These are phyloP conservation scores for Spodoptera frugiperda DNA, from an alignment of 1,140 invertebrate species.

Conservation along the genomic window DNA sequence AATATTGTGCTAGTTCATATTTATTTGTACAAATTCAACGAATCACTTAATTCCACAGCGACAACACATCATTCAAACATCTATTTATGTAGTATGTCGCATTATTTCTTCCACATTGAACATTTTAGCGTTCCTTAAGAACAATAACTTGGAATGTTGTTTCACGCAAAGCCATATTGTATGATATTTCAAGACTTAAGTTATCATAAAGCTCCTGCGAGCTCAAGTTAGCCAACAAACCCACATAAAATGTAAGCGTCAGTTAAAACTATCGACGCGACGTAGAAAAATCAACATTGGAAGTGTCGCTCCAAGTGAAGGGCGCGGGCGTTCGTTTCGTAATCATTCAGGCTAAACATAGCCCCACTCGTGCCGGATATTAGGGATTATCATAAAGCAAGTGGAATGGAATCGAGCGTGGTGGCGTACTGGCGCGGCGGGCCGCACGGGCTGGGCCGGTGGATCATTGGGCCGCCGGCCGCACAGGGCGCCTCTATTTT, in stretches of 20 bases:
- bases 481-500: conserved; percentile 82
- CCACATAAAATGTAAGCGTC: conserved; percentile 37
- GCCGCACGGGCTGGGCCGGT: background rate
- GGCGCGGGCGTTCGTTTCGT: conserved; percentile 47
- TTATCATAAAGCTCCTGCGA: background rate
- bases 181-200: background rate
- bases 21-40: background rate
- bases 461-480: conserved; percentile 65
- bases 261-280: conserved; percentile 41
- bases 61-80: too few relatives aligned
- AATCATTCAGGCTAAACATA: conserved; percentile 67
- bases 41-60: background rate
- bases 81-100: too few relatives aligned
- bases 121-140: background rate
- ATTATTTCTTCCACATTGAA: background rate
- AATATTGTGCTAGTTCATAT: conserved; percentile 3
- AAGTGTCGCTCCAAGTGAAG: conserved; percentile 44
- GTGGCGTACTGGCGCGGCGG: conserved; percentile 31
- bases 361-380: conserved; percentile 74
- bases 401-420: conserved; percentile 75
- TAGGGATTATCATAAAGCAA: conserved; percentile 82
- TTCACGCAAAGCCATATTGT: background rate
- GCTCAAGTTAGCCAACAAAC: conserved; percentile 26
- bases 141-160: background rate
- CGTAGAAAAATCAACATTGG: conserved; percentile 47